Base-by-base conservation (phyloP, 2,113 vertebrate genomes). In the Trematomus loennbergii region DNA sequence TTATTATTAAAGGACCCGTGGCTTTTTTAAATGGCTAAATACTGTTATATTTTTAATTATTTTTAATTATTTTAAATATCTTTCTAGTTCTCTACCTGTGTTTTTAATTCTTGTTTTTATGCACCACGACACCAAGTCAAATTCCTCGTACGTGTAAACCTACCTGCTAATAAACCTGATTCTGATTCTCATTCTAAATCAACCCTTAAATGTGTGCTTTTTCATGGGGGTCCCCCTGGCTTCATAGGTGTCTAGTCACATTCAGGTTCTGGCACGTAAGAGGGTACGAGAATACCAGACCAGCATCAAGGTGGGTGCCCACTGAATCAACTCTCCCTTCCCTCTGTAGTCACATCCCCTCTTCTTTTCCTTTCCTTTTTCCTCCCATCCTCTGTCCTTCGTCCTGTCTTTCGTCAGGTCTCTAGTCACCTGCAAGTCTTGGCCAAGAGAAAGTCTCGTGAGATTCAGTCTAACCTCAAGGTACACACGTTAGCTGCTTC, bases 341-440 rank as follows among this genome's bases (percentile, higher is more conserved):
- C 79, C 94, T 95, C 91, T 90, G 64, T 95, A 94, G 92, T 96
- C 91, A 95, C 89, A 74, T 77, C 85, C 76, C 52, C 65, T 84
- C 62, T 87, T 68, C 89, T 90, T 85, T 88, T 91, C 67, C 66
- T 91, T 93, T 90, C 66, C 70, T 58, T 78, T 93, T 93, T 88
- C 93, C 86, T 91, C 89, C 92, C 91, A 33, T 76, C 71, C 58
- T 69, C 85, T 81, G 75, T 75, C 88, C 86, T 89, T 83, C 88
- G 72, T 81, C 82, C 88, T 89, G 87, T 92, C 80, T 90, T 88
- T 88, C 85, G 78, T 94, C 97, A 98, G 97, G 97, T 99, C 94
- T 98, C 97, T 99, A 99, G 97, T 96, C 97, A 98, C 95, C 96
- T 99, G 96, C 97, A 98, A 96, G 97, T 99, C 95, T 97, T 99